Evolutionary conservation across 2,113 vertebrate species (phyloP).

Genomic region (Electrona antarctica): DNA sequence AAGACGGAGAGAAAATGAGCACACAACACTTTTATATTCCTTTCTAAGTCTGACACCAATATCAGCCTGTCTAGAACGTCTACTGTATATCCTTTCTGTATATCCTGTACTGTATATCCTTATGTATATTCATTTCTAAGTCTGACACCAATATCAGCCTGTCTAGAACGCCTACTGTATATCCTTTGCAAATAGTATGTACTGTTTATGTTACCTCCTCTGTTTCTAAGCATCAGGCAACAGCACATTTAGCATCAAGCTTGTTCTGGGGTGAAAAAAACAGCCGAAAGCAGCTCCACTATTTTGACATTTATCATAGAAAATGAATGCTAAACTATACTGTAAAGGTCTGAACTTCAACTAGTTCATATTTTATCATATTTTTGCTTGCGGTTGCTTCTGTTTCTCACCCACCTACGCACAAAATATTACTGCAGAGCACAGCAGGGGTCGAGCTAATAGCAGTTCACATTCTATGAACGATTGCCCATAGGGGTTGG

Average conservation of each 20-base stretch:
- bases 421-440: constrained; percentile 4
- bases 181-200: constrained; percentile 20
- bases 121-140: too few species aligned
- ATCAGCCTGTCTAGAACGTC: constrained; percentile 27
- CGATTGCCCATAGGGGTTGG: constrained; percentile 32
- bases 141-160: constrained; percentile 42
- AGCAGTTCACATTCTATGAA: constrained; percentile 35
- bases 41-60: constrained; percentile 40
- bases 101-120: constrained; percentile 33
- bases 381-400: background rate
- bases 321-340: background rate
- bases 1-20: constrained; percentile 10
- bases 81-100: constrained; percentile 13
- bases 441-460: constrained; percentile 51
- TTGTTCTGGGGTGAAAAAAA: background rate
- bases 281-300: background rate
- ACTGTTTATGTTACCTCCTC: constrained; percentile 26
- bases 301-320: background rate
- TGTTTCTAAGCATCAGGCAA: constrained; percentile 37
- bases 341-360: background rate
- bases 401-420: constrained; percentile 25
- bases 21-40: constrained; percentile 45
- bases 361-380: background rate
- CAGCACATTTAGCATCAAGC: constrained; percentile 29
- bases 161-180: constrained; percentile 13